phyloP scores from a whole-genome alignment of 2,113 vertebrate species.

The Butastur rufipennis region DNA sequence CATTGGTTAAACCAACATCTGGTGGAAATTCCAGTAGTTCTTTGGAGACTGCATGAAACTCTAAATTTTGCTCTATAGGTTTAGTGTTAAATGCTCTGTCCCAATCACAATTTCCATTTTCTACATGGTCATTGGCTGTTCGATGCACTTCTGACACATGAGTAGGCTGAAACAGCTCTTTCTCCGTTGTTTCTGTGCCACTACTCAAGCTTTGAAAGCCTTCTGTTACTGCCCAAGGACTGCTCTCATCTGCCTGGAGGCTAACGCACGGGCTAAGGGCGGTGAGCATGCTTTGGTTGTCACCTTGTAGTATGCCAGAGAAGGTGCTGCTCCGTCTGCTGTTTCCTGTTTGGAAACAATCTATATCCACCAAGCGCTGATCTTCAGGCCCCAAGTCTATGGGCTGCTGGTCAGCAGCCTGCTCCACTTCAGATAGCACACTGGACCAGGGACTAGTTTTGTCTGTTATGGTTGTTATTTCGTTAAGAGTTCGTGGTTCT shows the following conservation, averaged over 20 bases:
- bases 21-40: not conserved
- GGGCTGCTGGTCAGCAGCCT: conserved; percentile 50
- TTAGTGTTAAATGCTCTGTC: not conserved
- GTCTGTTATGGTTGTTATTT: conserved; percentile 85
- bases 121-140: not conserved
- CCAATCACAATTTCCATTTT: not conserved
- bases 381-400: not conserved
- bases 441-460: conserved; percentile 95
- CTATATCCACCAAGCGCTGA: not conserved
- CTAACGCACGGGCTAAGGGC: not conserved
- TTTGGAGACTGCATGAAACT: not conserved
- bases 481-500: conserved; percentile 86
- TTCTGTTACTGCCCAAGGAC: not conserved
- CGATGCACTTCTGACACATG: not conserved
- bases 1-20: not conserved
- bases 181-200: rapidly evolving
- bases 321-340: not conserved
- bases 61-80: not conserved
- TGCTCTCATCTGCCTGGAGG: rapidly evolving
- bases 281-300: not conserved
- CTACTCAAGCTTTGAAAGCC: not conserved
- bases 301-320: not conserved
- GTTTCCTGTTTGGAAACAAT: not conserved
- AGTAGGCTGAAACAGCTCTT: not conserved
- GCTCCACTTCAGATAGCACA: conserved; percentile 79